phyloP scores from a whole-genome alignment of 2,888 invertebrate genomes.

The Cylloceria caligata region DNA sequence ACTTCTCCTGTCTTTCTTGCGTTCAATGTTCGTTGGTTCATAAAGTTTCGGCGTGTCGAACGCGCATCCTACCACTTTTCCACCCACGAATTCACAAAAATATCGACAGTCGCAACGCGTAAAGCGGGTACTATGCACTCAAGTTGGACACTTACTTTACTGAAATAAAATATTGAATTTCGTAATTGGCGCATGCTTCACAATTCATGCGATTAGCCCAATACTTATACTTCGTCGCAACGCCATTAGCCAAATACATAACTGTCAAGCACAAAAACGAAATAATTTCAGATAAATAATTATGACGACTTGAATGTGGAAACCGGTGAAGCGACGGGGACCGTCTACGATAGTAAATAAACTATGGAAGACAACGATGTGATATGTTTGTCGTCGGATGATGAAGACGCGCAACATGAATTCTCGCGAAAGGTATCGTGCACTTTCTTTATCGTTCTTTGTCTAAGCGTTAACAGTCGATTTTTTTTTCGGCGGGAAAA shows the following conservation, averaged over 20 bases:
- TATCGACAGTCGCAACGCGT: background rate
- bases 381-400: slow-evolving; percentile 76
- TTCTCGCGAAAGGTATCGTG: slow-evolving; percentile 68
- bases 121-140: background rate
- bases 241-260: slow-evolving; percentile 14
- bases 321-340: background rate
- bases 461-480: background rate
- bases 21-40: background rate
- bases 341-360: background rate
- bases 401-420: slow-evolving; percentile 58
- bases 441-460: slow-evolving; percentile 9
- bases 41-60: background rate
- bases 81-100: background rate
- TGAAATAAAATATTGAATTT: background rate
- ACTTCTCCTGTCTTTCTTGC: background rate
- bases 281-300: background rate
- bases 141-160: background rate
- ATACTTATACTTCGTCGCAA: slow-evolving; percentile 16
- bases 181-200: background rate
- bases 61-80: background rate
- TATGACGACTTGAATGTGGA: background rate
- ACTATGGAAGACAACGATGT: slow-evolving; percentile 69
- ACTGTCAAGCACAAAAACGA: background rate
- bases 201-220: background rate
- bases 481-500: slow-evolving; percentile 33